Percentiles rank a stretch among this genome's conserved stretches.
Conservation (phyloP, 2,113 vertebrate genomes). For the Calyptomena viridis region DNA sequence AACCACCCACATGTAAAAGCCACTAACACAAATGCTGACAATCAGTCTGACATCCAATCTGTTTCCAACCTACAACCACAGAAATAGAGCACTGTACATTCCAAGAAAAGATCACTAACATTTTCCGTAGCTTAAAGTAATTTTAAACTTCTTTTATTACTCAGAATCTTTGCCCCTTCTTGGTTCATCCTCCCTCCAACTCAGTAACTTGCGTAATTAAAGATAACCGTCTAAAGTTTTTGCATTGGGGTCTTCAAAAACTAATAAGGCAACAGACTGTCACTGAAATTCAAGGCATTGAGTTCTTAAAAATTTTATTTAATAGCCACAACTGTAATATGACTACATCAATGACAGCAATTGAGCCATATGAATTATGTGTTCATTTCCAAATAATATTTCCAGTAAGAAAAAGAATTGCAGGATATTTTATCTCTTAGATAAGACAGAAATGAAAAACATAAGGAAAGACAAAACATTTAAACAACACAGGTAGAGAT, state of each 20-base stretch:
- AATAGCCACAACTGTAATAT: background rate
- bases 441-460: background rate
- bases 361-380: background rate
- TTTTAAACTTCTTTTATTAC: conserved; percentile 12
- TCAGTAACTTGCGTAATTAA: background rate
- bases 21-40: conserved; percentile 43
- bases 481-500: background rate
- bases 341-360: background rate
- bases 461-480: background rate
- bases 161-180: conserved; percentile 1
- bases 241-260: background rate
- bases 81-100: conserved; percentile 40
- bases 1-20: conserved; percentile 27
- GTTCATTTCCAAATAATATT: background rate
- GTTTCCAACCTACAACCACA: conserved; percentile 49
- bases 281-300: background rate
- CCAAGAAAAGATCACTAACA: conserved; percentile 31
- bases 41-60: conserved; percentile 69
- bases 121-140: background rate
- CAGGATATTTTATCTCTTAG: background rate
- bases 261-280: background rate
- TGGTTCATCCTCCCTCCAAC: background rate
- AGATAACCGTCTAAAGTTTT: background rate
- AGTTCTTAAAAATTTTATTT: background rate
- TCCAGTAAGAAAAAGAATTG: background rate